These are phyloP conservation scores for Todiramphus chloris DNA, from an alignment of 2,113 vertebrate species.

Conservation along the genomic window DNA sequence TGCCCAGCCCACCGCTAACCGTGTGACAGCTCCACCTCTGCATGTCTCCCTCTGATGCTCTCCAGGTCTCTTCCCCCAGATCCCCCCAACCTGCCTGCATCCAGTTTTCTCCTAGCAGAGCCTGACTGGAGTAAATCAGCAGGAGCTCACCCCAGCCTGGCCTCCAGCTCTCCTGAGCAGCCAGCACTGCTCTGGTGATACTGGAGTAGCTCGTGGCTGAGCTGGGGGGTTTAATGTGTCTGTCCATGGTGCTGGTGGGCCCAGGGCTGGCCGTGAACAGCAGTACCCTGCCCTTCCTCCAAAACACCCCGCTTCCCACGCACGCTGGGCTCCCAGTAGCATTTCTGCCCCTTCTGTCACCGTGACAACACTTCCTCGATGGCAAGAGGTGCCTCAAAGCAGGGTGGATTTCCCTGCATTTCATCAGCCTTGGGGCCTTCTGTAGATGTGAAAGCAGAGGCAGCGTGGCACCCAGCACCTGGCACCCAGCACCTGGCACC, in stretches of 20 bases:
- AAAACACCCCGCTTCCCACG: neutral
- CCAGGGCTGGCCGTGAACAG: fast-evolving
- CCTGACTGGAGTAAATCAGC: neutral
- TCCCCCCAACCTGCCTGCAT: neutral
- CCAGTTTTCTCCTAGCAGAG: neutral
- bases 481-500: no score
- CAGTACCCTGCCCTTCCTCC: neutral
- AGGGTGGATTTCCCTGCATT: neutral
- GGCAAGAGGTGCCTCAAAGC: neutral
- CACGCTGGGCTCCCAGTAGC: neutral
- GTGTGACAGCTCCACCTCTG: neutral
- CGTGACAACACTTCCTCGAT: neutral
- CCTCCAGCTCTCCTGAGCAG: neutral
- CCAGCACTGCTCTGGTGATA: fast-evolving
- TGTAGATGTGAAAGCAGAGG: neutral
- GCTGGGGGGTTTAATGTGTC: neutral
- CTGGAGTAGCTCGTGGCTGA: neutral
- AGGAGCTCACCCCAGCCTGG: neutral
- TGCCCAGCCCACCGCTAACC: neutral
- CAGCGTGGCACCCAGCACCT: neutral
- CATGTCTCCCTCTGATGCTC: neutral
- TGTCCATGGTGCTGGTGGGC: neutral
- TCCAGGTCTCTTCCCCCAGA: neutral
- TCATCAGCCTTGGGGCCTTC: neutral
- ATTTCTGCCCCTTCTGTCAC: neutral